These are phyloP conservation scores for Melanchra persicariae DNA, from an alignment of 2,888 invertebrate species.

Conservation along the genomic window DNA sequence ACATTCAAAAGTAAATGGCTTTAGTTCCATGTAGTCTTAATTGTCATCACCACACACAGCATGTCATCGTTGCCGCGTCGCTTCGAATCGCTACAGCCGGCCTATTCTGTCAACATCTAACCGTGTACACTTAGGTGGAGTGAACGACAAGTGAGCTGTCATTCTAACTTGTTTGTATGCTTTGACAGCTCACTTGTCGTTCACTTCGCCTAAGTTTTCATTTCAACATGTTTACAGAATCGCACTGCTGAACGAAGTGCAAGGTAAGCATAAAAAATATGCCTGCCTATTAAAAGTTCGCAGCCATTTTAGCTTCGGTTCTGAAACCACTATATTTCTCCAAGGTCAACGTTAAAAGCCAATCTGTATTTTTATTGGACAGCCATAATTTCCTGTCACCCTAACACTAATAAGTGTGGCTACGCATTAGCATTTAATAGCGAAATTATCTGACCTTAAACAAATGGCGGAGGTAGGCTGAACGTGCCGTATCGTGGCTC, in stretches of 20 bases:
- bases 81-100: too few relatives aligned
- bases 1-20: too few relatives aligned
- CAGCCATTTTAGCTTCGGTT: not conserved
- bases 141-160: too few relatives aligned
- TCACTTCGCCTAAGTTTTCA: too few relatives aligned
- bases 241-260: not conserved
- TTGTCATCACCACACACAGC: too few relatives aligned
- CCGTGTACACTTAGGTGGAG: too few relatives aligned
- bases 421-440: conserved; percentile 48
- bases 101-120: too few relatives aligned
- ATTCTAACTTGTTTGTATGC: too few relatives aligned
- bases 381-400: conserved; percentile 53
- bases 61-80: too few relatives aligned
- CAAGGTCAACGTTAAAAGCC: conserved; percentile 40
- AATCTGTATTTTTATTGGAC: conserved; percentile 48
- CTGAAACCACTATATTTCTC: conserved; percentile 8
- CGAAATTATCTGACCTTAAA: conserved; percentile 46
- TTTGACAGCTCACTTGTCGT: too few relatives aligned
- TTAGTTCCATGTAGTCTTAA: too few relatives aligned
- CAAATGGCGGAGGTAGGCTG: conserved; percentile 25
- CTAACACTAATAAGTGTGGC: conserved; percentile 36
- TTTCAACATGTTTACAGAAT: too few relatives aligned
- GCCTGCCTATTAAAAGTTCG: conserved; percentile 7
- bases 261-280: not conserved
- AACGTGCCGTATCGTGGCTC: conserved; percentile 63